Evolutionary conservation across 2,113 vertebrate species (phyloP).

Genomic region (Rhodinocichla rosea): DNA sequence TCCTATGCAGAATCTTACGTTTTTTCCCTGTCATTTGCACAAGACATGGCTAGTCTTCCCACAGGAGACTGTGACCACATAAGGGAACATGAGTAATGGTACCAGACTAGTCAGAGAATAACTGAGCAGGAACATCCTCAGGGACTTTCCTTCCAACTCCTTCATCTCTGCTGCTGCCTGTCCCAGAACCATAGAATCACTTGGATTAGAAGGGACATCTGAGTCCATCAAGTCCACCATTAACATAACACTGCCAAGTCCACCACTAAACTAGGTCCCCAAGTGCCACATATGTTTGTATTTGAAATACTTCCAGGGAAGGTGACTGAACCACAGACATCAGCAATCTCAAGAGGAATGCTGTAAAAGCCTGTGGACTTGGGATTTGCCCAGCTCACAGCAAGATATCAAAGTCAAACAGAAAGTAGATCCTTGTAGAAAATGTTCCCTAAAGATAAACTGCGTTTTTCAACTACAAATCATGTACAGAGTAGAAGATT

Average conservation of each 20-base stretch:
- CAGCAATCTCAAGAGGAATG: background rate
- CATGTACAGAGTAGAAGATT: background rate
- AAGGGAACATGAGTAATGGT: too few species aligned
- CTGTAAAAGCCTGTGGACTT: background rate
- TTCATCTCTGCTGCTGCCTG: background rate
- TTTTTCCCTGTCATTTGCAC: background rate
- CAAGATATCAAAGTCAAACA: background rate
- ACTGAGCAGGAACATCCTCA: background rate
- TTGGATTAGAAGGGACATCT: background rate
- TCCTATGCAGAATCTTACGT: accelerated
- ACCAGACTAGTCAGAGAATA: background rate
- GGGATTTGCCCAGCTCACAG: background rate
- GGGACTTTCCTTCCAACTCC: background rate
- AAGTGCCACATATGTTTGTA: background rate
- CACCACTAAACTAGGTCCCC: background rate
- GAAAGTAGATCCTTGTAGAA: background rate
- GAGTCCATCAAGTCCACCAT: background rate
- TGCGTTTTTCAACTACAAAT: background rate
- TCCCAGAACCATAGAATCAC: background rate
- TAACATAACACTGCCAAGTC: background rate
- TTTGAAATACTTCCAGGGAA: background rate
- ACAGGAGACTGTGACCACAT: background rate
- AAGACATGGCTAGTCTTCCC: background rate
- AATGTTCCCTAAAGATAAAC: background rate
- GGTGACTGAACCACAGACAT: background rate